Base-by-base conservation (phyloP, 2,888 invertebrate species). In the Ctenicera cuprea region DNA sequence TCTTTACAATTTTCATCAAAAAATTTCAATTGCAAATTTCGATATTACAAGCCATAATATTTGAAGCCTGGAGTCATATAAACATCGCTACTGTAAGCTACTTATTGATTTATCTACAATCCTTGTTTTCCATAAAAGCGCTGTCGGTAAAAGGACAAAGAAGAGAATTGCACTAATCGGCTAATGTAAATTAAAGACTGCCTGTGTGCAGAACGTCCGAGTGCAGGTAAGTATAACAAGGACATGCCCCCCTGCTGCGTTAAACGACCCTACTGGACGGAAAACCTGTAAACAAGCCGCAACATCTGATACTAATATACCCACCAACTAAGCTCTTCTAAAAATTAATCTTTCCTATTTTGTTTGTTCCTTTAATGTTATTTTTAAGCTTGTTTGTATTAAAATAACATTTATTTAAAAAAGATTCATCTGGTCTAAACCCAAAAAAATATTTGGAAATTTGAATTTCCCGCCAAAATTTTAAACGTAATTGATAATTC, bases 231-330 rank as follows among this genome's bases (percentile, higher is more conserved):
- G 62, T 75, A 67, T 71, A 68, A 74, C 74, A 69, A 75, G 77
- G 73, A 77, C 74, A 73, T 73, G 80, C 59, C 72, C 74, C 75
- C 81, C 81, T 71, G 81, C 79, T 77, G 81, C 54, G 48, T 76
- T 78, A 77, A 79, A 80, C 78, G 78, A 79, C 79, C 77, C 78
- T 76, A 76, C 78, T 75, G 69, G 38, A 62, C 54, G 64, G 45
- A 70, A 67, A 71, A 70, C 74, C 76, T 76, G 78, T 80, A 80
- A 80, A 80, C 80, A 80, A 68, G 78, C 80, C 79, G 77, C 79
- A 78, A 78, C 74, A 79, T 77, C 76, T 75, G 77, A 77, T 77
- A 72, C 73, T 33, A 33, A 33, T 41, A 52, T 33, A 33, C 8
- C 9, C 33, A 33, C 1, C 33, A 33, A 33, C 33, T 8, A 33